These are phyloP conservation scores for Saimiri boliviensis DNA, from an alignment of 2,113 vertebrate species.

Conservation along the genomic window DNA sequence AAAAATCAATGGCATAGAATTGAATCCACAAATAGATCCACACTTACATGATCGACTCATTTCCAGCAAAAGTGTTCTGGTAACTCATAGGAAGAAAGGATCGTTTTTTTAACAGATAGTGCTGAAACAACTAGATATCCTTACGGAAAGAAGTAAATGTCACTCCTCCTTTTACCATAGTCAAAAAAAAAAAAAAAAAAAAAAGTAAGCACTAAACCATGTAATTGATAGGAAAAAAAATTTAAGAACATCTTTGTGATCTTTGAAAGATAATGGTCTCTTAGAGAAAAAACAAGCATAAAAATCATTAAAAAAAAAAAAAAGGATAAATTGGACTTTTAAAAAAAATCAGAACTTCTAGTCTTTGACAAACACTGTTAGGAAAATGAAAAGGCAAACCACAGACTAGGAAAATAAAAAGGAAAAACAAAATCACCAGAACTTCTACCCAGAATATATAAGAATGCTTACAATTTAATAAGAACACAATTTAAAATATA, in stretches of 20 bases:
- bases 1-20: background rate
- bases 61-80: background rate
- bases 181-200: background rate
- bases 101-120: background rate
- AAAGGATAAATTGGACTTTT: background rate
- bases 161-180: background rate
- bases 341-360: background rate
- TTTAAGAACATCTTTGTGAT: background rate
- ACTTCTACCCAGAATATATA: background rate
- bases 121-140: background rate
- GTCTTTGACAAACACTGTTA: background rate
- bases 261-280: constrained; percentile 19
- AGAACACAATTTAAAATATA: constrained; percentile 3
- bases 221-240: background rate
- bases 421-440: background rate
- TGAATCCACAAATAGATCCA: background rate
- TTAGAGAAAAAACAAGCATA: background rate
- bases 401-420: background rate
- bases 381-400: background rate
- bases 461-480: background rate
- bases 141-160: background rate
- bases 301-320: background rate
- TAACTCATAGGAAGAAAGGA: background rate
- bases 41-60: background rate
- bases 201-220: background rate